phyloP scores from a whole-genome alignment of 2,113 vertebrate genomes.

The Amazona vittata region DNA sequence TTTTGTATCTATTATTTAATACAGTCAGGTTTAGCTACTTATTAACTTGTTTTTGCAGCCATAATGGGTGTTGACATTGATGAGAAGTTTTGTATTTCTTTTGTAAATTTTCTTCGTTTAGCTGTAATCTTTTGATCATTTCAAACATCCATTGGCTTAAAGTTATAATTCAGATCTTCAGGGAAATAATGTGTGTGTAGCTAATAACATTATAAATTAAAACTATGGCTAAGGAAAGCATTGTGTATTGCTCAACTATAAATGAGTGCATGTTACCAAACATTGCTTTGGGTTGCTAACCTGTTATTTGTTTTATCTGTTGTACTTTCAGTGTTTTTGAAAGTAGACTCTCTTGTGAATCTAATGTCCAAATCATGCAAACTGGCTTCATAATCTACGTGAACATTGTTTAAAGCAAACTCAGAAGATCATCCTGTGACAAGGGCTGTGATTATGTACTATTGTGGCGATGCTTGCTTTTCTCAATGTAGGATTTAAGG shows the following conservation, averaged over 20 bases:
- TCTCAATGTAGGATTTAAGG: neutral
- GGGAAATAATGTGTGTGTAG: neutral
- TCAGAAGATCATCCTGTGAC: neutral
- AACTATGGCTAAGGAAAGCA: neutral
- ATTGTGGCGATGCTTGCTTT: neutral
- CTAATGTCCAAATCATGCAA: neutral
- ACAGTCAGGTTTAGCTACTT: neutral
- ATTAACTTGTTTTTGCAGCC: neutral
- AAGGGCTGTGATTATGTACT: neutral
- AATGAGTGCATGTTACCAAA: neutral
- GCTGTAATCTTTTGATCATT: neutral
- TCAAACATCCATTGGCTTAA: neutral
- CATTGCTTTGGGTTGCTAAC: neutral
- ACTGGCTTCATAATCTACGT: rapidly evolving
- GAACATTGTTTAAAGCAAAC: neutral
- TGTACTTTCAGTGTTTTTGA: neutral
- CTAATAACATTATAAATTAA: neutral
- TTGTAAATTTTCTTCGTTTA: neutral
- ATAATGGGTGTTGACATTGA: neutral
- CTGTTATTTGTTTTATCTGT: neutral
- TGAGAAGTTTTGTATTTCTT: neutral
- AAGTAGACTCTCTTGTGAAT: neutral
- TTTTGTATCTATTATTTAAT: neutral
- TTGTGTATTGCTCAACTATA: neutral
- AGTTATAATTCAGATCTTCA: neutral